Evolutionary conservation across 1,140 invertebrate species (phyloP), one percentile per base, ranked within the genome.

Genomic region (Cydia fagiglandana): DNA sequence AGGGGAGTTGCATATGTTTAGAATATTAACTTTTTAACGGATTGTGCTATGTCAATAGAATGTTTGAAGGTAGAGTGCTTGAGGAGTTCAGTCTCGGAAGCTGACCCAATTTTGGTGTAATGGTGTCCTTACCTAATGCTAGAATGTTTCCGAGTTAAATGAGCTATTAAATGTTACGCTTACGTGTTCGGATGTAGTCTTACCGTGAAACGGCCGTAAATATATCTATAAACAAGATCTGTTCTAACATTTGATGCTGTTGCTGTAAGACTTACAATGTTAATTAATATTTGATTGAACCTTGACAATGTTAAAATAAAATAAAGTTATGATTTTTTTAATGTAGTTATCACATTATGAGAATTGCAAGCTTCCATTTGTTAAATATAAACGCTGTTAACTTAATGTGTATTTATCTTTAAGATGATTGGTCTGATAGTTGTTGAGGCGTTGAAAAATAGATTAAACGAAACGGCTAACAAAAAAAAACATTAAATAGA

Each of bases 321-420:
- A 17, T n/a, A 6, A 53, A n/a, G 86, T 84, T 86, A 78, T 82
- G 80, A 4, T 41, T 88, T 88, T 89, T 89, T 84, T 82, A 6
- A 66, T 82, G 78, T 90, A 91, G 85, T 80, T 84, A 83, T 84
- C 82, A 81, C 80, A 78, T 83, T 81, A 83, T 84, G 79, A 79
- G 81, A 86, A 83, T 81, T 81, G 80, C 81, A 84, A 86, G 86
- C 87, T 89, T 86, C 80, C 64, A 70, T 76, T 75, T 75, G 47
- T 78, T 78, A 38, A 73, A 76, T 83, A 86, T 82, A 80, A 76
- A 80, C 75, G 73, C 81, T 86, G 84, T 89, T 86, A 87, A 82
- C 80, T 81, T 83, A 84, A 84, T 87, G 81, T 86, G 85, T 89
- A 88, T 79, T 75, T 79, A 87, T 82, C 70, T 78, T 78, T 77